These are phyloP conservation scores for Coptotermes formosanus DNA, from an alignment of 1,140 invertebrate species.

Conservation along the genomic window DNA sequence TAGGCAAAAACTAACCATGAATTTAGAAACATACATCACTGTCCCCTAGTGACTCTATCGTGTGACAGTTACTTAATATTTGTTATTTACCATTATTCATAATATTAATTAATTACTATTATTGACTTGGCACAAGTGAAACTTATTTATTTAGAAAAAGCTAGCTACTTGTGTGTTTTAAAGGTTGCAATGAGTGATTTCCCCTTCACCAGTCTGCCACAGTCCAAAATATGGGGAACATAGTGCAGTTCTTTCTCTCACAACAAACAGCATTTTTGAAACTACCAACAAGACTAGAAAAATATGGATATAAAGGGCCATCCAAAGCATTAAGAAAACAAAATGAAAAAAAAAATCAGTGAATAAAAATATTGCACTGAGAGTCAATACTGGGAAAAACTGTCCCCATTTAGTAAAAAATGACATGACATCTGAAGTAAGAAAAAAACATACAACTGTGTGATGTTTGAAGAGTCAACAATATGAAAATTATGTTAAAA, in stretches of 20 bases:
- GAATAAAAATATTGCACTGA: constrained; percentile 17
- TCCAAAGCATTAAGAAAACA: neutral
- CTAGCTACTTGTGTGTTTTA: constrained; percentile 15
- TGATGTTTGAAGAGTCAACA: neutral
- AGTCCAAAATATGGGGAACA: neutral
- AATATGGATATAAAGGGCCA: neutral
- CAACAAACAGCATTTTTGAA: neutral
- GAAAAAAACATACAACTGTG: neutral
- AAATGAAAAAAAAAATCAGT: neutral
- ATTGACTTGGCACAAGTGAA: constrained; percentile 18
- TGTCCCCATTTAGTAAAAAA: neutral
- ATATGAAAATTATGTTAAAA: neutral
- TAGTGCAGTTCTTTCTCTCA: neutral
- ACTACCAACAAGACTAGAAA: constrained; percentile 12
- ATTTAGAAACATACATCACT: neutral
- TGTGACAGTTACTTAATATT: constrained; percentile 4
- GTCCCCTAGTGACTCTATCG: neutral
- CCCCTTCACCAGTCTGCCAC: neutral
- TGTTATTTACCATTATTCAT: neutral
- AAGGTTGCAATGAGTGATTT: neutral
- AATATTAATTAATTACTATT: neutral
- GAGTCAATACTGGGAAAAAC: neutral
- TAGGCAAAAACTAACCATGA: constrained; percentile 11
- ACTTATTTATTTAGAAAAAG: constrained; percentile 19
- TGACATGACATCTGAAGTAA: neutral